Base-by-base conservation (phyloP, 2,888 invertebrate species). In the Drosophila trichaetosa region DNA sequence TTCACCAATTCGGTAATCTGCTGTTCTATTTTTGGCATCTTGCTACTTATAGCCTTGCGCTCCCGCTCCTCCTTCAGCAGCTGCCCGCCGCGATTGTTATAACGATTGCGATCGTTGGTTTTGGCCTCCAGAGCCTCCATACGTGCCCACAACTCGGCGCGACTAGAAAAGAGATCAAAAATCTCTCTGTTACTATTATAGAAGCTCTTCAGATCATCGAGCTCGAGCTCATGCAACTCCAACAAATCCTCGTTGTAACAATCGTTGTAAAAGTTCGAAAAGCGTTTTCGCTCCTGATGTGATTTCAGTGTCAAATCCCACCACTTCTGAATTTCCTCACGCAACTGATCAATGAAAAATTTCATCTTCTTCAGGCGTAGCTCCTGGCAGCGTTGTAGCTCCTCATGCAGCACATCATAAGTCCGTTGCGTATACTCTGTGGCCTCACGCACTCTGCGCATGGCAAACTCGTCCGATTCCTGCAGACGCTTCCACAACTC, bases 71-170 rank as follows among this genome's bases (percentile, higher is more conserved):
- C 98, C 60, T 95, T 95, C 2, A 98, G 93, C 8, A 98, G 93
- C 79, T 97, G 96, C 0, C 98, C 98, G 0, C 98, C 98, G 42
- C 98, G 95, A 92, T 98, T 98, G 82, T 97, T 96, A 90, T 96
- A 97, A 0, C 98, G 95, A 77, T 96, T 96, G 0, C 97, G 97
- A 86, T 97, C 96, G n/a, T 95, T 94, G 0, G 96, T 96, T 60
- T 96, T 95, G 27, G 95, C 95, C 78, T 98, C 97, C 56, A 98
- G 92, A 70, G 96, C 96, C 3, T 95, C 94, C 95, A 96, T 96
- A 87, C 97, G 95, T 29, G 95, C 93, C 96, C 97, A 98, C 2
- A 97, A 93, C 40, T 95, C 93, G 73, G 95, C 94, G 54, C 97
- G 95, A 68, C 95, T 95, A 18, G 94, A 93, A 21, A 97, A 94